phyloP scores from a whole-genome alignment of 2,113 vertebrate species.

The Petrocephalus zakoni region DNA sequence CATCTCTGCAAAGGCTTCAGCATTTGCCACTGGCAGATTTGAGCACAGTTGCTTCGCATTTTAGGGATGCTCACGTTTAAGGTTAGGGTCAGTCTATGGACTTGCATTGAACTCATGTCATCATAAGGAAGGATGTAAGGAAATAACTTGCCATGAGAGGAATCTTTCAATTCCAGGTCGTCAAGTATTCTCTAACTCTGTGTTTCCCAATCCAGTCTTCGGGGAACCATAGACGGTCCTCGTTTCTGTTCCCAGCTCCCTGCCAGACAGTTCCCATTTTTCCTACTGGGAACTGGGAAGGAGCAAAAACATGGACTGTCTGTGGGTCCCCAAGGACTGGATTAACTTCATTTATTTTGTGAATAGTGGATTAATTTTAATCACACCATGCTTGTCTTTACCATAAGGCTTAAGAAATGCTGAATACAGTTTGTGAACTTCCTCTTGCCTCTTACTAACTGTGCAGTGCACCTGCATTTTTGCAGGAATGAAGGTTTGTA shows the following conservation, averaged over 20 bases:
- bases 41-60: background rate
- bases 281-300: too few species aligned
- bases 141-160: background rate
- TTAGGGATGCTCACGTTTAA: conserved; percentile 3
- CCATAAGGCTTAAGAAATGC: background rate
- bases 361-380: background rate
- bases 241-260: background rate
- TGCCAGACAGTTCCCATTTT: background rate
- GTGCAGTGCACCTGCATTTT: background rate
- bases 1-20: background rate
- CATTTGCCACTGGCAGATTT: background rate
- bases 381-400: background rate
- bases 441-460: background rate
- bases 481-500: background rate
- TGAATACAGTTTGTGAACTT: background rate
- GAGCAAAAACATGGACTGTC: too few species aligned
- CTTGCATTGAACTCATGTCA: background rate
- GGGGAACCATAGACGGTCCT: background rate
- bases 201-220: background rate
- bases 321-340: too few species aligned
- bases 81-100: background rate
- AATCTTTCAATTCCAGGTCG: background rate
- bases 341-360: background rate
- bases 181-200: background rate
- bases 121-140: background rate